phyloP scores from a whole-genome alignment of 2,113 vertebrate species.

The Notiomystis cincta region DNA sequence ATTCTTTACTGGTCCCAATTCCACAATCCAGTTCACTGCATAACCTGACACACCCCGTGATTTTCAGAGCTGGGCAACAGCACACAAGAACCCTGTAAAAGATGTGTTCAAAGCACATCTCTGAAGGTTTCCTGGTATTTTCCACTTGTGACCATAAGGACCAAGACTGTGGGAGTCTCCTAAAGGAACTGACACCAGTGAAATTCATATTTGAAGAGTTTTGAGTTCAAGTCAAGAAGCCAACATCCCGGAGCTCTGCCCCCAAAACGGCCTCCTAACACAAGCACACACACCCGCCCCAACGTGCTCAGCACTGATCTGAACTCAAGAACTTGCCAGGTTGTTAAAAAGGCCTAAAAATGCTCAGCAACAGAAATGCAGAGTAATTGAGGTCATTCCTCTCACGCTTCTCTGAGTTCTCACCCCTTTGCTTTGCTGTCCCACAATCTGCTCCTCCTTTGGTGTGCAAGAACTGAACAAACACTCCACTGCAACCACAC shows the following conservation, averaged over 20 bases:
- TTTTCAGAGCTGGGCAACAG: rapidly evolving
- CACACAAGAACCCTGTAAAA: neutral
- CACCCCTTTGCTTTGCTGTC: neutral
- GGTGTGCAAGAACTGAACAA: neutral
- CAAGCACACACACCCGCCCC: neutral
- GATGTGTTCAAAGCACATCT: neutral
- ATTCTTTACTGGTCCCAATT: neutral
- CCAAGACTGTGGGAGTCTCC: neutral
- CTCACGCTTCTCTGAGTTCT: neutral
- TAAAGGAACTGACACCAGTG: neutral
- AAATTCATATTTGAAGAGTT: neutral
- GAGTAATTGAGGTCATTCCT: slow-evolving; percentile 28
- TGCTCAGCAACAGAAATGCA: neutral
- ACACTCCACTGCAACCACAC: neutral
- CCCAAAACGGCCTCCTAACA: neutral
- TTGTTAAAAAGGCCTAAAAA: neutral
- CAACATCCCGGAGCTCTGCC: neutral
- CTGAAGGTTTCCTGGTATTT: neutral
- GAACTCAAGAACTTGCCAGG: neutral
- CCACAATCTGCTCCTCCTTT: neutral
- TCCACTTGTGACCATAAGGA: neutral
- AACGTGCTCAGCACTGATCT: neutral
- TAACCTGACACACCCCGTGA: rapidly evolving
- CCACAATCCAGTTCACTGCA: neutral
- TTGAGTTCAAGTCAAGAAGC: neutral